Conservation (phyloP, 2,888 invertebrate genomes). For the Idaea straminata region DNA sequence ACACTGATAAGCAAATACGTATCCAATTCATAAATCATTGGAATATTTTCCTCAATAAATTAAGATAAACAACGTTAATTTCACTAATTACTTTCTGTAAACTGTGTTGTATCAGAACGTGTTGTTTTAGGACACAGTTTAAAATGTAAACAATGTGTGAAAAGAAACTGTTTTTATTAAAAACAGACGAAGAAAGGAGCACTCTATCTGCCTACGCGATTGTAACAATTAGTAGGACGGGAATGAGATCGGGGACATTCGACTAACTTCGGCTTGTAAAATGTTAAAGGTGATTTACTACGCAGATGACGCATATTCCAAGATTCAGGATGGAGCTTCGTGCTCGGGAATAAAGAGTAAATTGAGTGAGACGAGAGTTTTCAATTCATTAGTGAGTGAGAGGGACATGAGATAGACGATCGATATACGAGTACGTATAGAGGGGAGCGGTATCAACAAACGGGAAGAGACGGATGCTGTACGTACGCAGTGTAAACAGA, state of each 20-base stretch:
- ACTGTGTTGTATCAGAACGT: background rate
- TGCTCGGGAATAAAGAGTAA: background rate
- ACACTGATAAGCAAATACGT: background rate
- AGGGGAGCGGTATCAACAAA: slow-evolving; percentile 36
- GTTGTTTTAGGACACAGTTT: background rate
- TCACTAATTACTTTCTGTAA: background rate
- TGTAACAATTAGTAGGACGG: slow-evolving; percentile 22
- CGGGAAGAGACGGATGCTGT: slow-evolving; percentile 59
- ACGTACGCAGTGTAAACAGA: slow-evolving; percentile 49
- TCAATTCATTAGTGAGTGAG: background rate
- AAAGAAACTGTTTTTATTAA: slow-evolving; percentile 20
- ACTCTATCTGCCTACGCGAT: slow-evolving; percentile 31
- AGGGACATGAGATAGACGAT: background rate
- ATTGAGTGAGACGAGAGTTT: background rate
- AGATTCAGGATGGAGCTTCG: background rate
- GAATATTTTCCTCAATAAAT: background rate
- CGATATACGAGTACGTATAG: slow-evolving; percentile 2
- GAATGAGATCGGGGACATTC: slow-evolving; percentile 1
- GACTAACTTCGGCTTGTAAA: slow-evolving; percentile 1
- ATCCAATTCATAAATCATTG: background rate
- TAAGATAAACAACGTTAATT: background rate
- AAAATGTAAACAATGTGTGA: background rate
- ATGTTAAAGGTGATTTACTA: background rate
- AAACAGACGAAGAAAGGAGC: background rate
- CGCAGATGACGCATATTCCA: background rate